Base-by-base conservation (phyloP, 2,888 invertebrate genomes). In the Itoplectis maculator region DNA sequence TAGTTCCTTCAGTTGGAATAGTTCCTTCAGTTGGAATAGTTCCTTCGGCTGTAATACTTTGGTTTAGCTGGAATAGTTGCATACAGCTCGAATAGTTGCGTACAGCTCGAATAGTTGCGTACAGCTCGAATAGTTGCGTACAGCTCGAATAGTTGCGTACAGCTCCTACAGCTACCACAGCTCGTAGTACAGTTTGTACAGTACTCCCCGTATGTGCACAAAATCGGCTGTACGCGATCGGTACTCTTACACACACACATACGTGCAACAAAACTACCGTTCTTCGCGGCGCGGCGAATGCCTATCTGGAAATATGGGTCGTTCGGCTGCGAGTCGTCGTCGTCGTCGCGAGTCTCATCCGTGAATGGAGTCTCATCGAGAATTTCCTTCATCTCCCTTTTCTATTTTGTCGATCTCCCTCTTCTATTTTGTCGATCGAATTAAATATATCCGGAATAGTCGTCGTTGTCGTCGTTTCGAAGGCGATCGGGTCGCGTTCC, bases 221-320 rank as follows among this genome's bases (percentile, higher is more conserved):
- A 37, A 61, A 59, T 35, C 35, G n/a, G 9, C 9, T 37, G 37
- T 61, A 40, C 15, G 37, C 37, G 61, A 37, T 15, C 40, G 37
- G 9, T 3, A 61, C 40, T 61, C 18, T 8, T 15, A 37, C 61
- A 61, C 61, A n/a, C 37, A 61, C 61, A 15, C 61, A 47, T n/a
- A 47, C 47, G n/a, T 5, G n/a, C n/a, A n/a, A 74, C 40, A 63
- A 63, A 77, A 68, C 68, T 77, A 77, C 76, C 76, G 76, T 77
- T 77, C 61, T 59, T 40, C 45, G 72, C 42, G 65, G 29, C 29
- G 29, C 29, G 5, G 5, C 29, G 51, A 79, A 79, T 79, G 56
- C 72, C 72, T 66, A 73, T 70, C 78, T 79, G 72, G 78, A 72
- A 79, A 79, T 79, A 73, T 79, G 78, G 78, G 78, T 79, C 78